Conservation (phyloP, 2,888 invertebrate genomes). For the Halocaridina rubra region DNA sequence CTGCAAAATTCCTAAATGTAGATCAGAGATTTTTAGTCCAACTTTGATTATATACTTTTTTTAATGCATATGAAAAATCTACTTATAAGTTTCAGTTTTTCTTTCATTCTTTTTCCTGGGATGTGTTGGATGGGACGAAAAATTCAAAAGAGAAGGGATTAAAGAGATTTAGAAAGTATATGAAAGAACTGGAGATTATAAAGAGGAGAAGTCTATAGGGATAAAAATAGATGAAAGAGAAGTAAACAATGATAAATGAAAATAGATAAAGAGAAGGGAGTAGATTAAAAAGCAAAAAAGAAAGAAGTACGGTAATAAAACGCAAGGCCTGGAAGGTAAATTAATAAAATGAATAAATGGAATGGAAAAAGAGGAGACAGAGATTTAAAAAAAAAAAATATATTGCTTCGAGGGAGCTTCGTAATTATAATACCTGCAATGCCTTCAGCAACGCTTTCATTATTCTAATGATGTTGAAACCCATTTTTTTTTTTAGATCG, state of each 20-base stretch:
- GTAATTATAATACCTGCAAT: too few species aligned
- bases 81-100: too few species aligned
- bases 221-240: background rate
- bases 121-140: background rate
- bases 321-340: background rate
- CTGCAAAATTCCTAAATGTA: too few species aligned
- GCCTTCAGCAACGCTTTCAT: too few species aligned
- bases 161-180: background rate
- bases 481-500: too few species aligned
- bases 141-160: background rate
- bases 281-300: background rate
- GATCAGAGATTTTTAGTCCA: too few species aligned
- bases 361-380: background rate
- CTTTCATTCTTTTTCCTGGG: too few species aligned
- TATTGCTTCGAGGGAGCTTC: too few species aligned
- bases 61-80: too few species aligned
- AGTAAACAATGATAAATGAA: background rate
- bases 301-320: background rate
- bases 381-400: background rate
- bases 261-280: background rate
- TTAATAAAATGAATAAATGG: background rate
- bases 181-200: background rate
- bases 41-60: too few species aligned
- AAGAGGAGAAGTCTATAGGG: background rate
- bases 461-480: too few species aligned